Evolutionary conservation across 2,113 vertebrate species (phyloP).

Genomic region (Hippopotamus amphibius): DNA sequence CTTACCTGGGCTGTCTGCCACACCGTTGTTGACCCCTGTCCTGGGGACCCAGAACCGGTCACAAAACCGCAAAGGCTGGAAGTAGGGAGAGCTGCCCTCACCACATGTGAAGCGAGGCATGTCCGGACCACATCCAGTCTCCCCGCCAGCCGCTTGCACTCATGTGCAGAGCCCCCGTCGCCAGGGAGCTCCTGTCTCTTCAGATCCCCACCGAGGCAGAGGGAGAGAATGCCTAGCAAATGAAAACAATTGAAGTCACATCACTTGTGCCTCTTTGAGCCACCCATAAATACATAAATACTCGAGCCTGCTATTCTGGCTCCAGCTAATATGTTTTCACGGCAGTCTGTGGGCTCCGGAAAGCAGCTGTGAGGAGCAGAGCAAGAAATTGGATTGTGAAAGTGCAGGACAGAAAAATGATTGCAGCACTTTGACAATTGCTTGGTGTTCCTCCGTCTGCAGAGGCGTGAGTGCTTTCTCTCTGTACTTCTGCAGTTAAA

Average conservation of each 20-base stretch:
- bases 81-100: background rate
- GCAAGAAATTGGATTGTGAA: constrained; percentile 66
- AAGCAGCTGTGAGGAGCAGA: constrained; percentile 67
- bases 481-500: background rate
- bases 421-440: constrained; percentile 70
- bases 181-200: background rate
- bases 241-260: constrained; percentile 56
- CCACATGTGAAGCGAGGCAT: accelerated
- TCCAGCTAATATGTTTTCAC: constrained; percentile 37
- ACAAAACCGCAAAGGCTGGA: background rate
- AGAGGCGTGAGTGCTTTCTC: constrained; percentile 15
- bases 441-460: background rate
- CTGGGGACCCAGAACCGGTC: accelerated
- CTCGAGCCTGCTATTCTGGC: background rate
- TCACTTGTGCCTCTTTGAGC: background rate
- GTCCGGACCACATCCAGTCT: background rate
- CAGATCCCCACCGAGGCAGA: background rate
- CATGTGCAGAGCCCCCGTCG: accelerated
- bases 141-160: accelerated
- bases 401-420: constrained; percentile 62
- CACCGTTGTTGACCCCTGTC: accelerated
- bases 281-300: constrained; percentile 30
- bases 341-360: background rate
- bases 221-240: background rate
- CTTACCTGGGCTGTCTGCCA: background rate